Conservation (phyloP, 2,113 vertebrate species). For the Glareola pratincola region DNA sequence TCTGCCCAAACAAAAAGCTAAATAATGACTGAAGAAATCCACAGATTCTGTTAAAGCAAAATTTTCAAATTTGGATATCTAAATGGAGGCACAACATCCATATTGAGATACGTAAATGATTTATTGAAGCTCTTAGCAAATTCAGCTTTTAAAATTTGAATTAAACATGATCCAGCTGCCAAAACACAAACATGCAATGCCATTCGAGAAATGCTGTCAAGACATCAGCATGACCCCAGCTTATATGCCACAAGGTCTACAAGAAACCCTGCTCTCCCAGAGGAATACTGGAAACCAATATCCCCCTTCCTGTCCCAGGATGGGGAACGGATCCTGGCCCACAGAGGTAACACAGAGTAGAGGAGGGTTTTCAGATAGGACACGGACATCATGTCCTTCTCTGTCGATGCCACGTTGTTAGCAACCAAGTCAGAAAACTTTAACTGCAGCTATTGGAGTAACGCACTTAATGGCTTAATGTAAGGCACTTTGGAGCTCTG, state of each 20-base stretch:
- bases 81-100: background rate
- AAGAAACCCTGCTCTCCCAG: background rate
- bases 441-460: background rate
- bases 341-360: background rate
- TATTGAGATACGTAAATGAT: background rate
- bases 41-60: background rate
- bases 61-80: background rate
- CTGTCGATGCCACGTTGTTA: background rate
- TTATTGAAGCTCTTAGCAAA: background rate
- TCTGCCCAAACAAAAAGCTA: background rate
- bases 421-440: background rate
- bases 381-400: background rate
- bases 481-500: background rate
- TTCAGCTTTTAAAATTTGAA: background rate
- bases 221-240: background rate
- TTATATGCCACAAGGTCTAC: background rate
- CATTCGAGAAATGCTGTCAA: background rate
- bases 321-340: background rate
- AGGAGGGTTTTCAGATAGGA: background rate
- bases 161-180: background rate
- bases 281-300: background rate
- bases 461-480: conserved; percentile 19
- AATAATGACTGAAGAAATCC: background rate
- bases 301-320: background rate
- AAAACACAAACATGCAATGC: background rate